phyloP scores from a whole-genome alignment of 37 sponge, comb jelly and placozoan species.

The Diacarnus erythraeanus region DNA sequence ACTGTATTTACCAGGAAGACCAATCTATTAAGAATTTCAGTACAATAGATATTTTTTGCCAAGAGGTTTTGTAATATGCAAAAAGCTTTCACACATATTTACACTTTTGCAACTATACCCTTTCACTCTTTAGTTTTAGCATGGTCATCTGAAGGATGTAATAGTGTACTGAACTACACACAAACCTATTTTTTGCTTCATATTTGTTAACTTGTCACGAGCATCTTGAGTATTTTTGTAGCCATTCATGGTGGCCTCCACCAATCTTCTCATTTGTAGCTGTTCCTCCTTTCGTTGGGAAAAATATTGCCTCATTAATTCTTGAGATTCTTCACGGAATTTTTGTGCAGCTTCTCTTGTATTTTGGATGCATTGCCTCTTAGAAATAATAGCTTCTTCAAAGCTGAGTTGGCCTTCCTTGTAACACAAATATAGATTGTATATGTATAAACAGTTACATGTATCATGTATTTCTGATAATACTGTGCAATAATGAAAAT shows the following conservation, averaged over 20 bases:
- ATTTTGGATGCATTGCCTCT: constrained; percentile 59
- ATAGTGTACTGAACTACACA: too few relatives aligned
- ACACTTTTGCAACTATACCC: not conserved
- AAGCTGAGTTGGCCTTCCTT: constrained; percentile 88
- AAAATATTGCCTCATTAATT: constrained; percentile 81
- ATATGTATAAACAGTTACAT: not conserved
- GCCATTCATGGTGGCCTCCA: constrained; percentile 75
- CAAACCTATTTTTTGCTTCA: constrained; percentile 88
- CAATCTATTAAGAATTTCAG: too few relatives aligned
- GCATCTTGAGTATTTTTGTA: constrained; percentile 83
- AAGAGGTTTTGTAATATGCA: too few relatives aligned
- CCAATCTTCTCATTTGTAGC: constrained; percentile 77
- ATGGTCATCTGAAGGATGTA: too few relatives aligned
- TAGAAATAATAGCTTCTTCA: constrained; percentile 96
- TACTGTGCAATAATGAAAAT: not conserved
- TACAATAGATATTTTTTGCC: too few relatives aligned
- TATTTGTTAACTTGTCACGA: constrained; percentile 68
- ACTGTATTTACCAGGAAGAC: too few relatives aligned
- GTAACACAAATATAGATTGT: too few relatives aligned
- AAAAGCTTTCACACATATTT: too few relatives aligned
- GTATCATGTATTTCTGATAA: not conserved
- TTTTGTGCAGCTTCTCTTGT: constrained; percentile 58
- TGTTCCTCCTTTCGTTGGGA: constrained; percentile 69
- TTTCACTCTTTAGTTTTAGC: not conserved
- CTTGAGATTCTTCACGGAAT: constrained; percentile 83